Evolutionary conservation across 2,797 vertebrate genomes (phyloP).

Genomic region (Leptodactylus fallax): DNA sequence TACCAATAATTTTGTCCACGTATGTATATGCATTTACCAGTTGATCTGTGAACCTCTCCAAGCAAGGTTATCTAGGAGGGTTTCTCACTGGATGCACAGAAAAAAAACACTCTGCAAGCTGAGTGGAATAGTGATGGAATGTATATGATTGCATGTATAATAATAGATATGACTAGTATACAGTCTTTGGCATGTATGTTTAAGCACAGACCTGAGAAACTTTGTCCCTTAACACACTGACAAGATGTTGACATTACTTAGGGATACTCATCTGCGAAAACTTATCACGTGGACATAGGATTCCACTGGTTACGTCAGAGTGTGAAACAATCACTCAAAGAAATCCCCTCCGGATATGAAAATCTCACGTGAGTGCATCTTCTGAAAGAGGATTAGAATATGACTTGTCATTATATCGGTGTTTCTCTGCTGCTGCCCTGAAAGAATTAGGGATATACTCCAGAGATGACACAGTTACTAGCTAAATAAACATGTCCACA

Average conservation of each 20-base stretch:
- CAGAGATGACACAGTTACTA: neutral
- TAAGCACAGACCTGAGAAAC: too few species aligned
- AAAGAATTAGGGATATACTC: neutral
- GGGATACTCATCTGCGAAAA: conserved; percentile 1
- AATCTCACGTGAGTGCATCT: conserved; percentile 11
- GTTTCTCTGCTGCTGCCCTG: neutral
- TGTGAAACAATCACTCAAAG: neutral
- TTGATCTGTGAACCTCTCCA: too few species aligned
- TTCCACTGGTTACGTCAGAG: conserved; percentile 46
- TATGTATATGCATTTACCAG: too few species aligned
- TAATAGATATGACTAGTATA: too few species aligned
- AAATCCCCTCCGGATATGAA: conserved; percentile 37
- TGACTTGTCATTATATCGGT: neutral
- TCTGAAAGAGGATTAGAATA: neutral
- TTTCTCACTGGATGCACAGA: too few species aligned
- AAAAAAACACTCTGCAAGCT: too few species aligned
- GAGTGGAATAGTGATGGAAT: too few species aligned
- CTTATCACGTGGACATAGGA: conserved; percentile 24
- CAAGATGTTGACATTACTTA: neutral
- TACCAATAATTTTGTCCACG: too few species aligned
- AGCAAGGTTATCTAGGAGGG: too few species aligned
- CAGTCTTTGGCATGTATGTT: too few species aligned
- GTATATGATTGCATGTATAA: too few species aligned
- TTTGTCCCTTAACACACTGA: neutral
- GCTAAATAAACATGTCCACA: neutral